Evolutionary conservation across 2,113 vertebrate genomes (phyloP), one percentile per base, ranked within the genome.

Genomic region (Callipepla californica): DNA sequence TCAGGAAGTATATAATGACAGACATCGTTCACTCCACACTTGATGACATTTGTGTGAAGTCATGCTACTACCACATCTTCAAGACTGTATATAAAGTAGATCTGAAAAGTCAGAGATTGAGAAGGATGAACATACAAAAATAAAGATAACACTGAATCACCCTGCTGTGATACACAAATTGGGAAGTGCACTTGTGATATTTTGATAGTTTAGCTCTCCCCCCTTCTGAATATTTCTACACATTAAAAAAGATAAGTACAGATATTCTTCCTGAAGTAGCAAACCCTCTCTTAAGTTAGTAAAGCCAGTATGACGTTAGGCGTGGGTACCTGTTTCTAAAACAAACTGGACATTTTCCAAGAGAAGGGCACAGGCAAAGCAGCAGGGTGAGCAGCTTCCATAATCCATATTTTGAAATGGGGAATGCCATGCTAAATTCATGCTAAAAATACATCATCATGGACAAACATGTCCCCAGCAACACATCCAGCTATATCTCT

Each of bases 131-230:
- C 1, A 2, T 34, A 38, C 6, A 40, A 38, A 45, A 45, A 30
- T 58, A 38, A 55, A 69, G 28, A 57, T 40, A 51, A 40, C 9
- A 7, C 8, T 25, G 5, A 16, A 10, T 26, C 3, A 3, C 25
- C 6, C n/a, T 42, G n/a, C 10, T 59, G 11, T 38, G 6, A 19
- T 19, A 55, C 1, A 0, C 1, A 2, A 26, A 40, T 5, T 11
- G 57, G 32, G 17, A 86, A 15, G 30, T 44, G 36, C 36, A 28
- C 18, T 86, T 30, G 17, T 7, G 13, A 34, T 13, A 6, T 13
- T 50, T 17, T 12, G 13, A 38, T 20, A 67, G 20, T 47, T 68
- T 44, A 44, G 34, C 7, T 28, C 13, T 17, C 13, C 9, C 26
- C 8, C 30, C 10, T 3, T 11, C 13, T 0, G 2, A n/a, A 6